Evolutionary conservation across 2,888 invertebrate species (phyloP).

Genomic region (Asteroscopus sphinx): DNA sequence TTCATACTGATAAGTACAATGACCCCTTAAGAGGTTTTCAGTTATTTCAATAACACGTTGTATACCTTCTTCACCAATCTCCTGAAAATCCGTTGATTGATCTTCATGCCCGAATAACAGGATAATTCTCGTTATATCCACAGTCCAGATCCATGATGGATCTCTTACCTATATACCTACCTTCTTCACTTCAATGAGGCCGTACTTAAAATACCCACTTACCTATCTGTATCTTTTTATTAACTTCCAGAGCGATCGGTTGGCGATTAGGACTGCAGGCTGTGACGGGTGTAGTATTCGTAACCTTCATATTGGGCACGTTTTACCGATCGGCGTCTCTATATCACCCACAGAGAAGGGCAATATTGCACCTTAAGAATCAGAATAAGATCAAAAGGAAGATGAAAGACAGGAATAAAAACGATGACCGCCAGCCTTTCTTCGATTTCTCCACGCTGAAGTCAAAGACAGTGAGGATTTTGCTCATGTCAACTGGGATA

Average conservation of each 20-base stretch:
- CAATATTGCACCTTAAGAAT: constrained; percentile 96
- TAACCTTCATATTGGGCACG: constrained; percentile 95
- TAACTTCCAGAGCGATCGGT: constrained; percentile 91
- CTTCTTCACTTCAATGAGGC: too few species aligned
- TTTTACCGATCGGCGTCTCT: constrained; percentile 96
- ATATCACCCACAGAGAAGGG: constrained; percentile 96
- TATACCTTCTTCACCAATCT: too few species aligned
- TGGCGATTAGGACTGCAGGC: constrained; percentile 96
- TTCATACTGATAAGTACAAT: too few species aligned
- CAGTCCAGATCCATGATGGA: too few species aligned
- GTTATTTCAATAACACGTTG: too few species aligned
- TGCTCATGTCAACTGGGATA: constrained; percentile 94
- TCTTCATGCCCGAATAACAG: too few species aligned
- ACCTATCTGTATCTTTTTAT: too few species aligned
- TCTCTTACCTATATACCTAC: too few species aligned
- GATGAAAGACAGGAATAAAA: constrained; percentile 94
- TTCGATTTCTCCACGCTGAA: constrained; percentile 96
- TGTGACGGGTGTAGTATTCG: constrained; percentile 95
- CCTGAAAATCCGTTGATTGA: too few species aligned
- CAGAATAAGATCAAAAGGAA: constrained; percentile 93
- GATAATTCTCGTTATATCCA: too few species aligned
- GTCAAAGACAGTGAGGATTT: constrained; percentile 95
- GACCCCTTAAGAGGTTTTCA: too few species aligned
- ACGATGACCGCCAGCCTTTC: constrained; percentile 95
- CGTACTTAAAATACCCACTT: too few species aligned